A percentile compares a stretch with the other conserved stretches of the same genome.
phyloP scores from a whole-genome alignment of 2,113 vertebrate genomes.

The Limnothrissa miodon region DNA sequence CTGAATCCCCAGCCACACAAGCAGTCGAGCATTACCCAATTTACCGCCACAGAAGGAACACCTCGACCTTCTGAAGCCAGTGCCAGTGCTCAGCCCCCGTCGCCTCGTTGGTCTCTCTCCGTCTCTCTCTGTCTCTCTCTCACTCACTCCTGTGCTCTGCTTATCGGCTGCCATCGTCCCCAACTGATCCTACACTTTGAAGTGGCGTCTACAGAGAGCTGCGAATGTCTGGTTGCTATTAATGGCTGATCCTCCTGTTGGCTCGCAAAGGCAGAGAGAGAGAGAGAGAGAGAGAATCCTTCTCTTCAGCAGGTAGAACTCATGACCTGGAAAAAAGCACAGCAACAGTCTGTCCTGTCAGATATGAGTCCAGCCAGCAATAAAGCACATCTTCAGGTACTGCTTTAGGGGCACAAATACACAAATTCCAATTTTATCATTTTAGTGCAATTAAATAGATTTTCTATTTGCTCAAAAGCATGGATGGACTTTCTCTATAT shows the following conservation, averaged over 20 bases:
- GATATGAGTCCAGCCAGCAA: neutral
- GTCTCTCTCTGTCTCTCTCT: neutral
- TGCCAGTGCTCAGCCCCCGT: neutral
- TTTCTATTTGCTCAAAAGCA: neutral
- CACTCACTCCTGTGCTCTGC: neutral
- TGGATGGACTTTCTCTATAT: neutral
- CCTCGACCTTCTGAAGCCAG: conserved; percentile 12
- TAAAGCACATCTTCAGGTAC: neutral
- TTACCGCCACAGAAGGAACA: conserved; percentile 14
- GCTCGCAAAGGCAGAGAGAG: neutral
- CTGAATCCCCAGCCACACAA: neutral
- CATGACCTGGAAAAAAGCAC: neutral
- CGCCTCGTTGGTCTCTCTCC: neutral
- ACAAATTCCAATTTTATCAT: neutral
- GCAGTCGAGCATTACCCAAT: conserved; percentile 1
- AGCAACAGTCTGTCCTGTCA: neutral
- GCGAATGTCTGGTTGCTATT: conserved; percentile 22
- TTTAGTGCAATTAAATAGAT: neutral
- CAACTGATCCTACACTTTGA: conserved; percentile 22
- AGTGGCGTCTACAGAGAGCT: conserved; percentile 17
- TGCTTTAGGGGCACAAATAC: neutral
- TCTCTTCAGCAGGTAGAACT: neutral
- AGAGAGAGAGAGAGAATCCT: neutral
- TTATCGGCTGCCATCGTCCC: conserved; percentile 21
- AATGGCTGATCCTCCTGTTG: conserved; percentile 13